These are phyloP conservation scores for Prostheceraeus crozeri DNA, from an alignment of 2,888 invertebrate species.

Conservation along the genomic window DNA sequence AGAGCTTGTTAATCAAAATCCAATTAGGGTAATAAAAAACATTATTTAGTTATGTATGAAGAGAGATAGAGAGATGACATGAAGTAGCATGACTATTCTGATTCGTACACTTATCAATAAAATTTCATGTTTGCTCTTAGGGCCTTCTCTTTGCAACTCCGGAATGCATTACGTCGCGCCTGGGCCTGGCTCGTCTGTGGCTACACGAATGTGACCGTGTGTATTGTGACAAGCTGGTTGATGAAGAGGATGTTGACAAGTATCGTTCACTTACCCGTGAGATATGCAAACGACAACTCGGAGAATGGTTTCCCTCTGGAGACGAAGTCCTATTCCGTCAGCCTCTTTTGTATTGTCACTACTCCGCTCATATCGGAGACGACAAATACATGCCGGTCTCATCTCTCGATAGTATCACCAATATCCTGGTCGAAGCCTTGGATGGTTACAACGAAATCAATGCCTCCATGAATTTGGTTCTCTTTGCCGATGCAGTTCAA, in stretches of 20 bases:
- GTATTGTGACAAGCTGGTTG: conserved; percentile 82
- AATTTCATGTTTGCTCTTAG: no score
- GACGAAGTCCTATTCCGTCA: conserved; percentile 67
- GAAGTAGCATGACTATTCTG: no score
- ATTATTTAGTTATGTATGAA: no score
- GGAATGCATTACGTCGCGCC: conserved; percentile 72
- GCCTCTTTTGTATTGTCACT: conserved; percentile 74
- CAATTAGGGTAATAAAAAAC: no score
- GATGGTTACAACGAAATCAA: conserved; percentile 88
- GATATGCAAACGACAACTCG: conserved; percentile 82
- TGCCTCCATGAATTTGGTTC: conserved; percentile 89
- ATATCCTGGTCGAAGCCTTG: conserved; percentile 78
- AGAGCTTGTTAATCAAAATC: no score
- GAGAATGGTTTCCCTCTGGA: conserved; percentile 61
- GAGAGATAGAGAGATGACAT: no score
- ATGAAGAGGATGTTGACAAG: conserved; percentile 81
- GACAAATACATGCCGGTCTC: conserved; percentile 83
- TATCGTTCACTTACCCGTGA: conserved; percentile 81
- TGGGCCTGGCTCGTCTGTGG: conserved; percentile 81
- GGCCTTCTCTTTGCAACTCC: conserved; percentile 80
- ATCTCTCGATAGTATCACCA: conserved; percentile 71
- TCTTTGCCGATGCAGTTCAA: conserved; percentile 95
- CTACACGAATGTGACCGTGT: conserved; percentile 85
- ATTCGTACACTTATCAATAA: no score
- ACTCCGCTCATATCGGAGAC: conserved; percentile 82